Evolutionary conservation across 2,888 invertebrate species (phyloP), one percentile per base, ranked within the genome.

Genomic region (Dicycla oo): DNA sequence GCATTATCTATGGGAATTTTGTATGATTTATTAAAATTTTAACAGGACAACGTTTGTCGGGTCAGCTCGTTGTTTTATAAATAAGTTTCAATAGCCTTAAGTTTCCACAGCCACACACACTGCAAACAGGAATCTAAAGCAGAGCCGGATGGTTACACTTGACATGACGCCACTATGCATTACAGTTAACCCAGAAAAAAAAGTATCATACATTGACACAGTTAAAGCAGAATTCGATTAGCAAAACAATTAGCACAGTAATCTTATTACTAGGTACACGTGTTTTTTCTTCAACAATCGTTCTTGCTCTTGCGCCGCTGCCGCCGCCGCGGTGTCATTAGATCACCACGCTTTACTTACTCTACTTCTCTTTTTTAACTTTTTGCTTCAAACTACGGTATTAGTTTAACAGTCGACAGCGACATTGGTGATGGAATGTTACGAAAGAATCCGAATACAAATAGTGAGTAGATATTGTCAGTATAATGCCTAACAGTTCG

Each of bases 391-490:
- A 69, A 66, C 68, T 81, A 84, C 82, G 82, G 84, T 76, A 84
- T 83, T 78, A 83, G 82, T 78, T 75, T 74, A 78, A 78, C 82
- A 51, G 72, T 56, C 70, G 40, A 69, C 67, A 64, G 40, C 62
- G 70, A 75, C 65, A 70, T 26, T 69, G 57, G 54, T 70, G 74
- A 74, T 82, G 78, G 85, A 82, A 91, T 89, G 88, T 88, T 88
- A 85, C 87, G 87, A 90, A 91, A 92, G 90, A 90, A 89, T 90
- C 86, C 88, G 84, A 91, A 91, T 92, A 93, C 91, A 92, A 93
- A 94, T 93, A 92, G 89, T 88, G 86, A 89, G 86, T 87, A 85
- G 88, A 88, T 90, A 88, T 84, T 75, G 86, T 86, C 83, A 75
- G 78, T 84, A 92, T 91, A 93, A 92, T 91, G 82, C 88, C 84